Evolutionary conservation across 2,888 invertebrate species (phyloP), one percentile per base, ranked within the genome.

Genomic region (Nyleta sp.): DNA sequence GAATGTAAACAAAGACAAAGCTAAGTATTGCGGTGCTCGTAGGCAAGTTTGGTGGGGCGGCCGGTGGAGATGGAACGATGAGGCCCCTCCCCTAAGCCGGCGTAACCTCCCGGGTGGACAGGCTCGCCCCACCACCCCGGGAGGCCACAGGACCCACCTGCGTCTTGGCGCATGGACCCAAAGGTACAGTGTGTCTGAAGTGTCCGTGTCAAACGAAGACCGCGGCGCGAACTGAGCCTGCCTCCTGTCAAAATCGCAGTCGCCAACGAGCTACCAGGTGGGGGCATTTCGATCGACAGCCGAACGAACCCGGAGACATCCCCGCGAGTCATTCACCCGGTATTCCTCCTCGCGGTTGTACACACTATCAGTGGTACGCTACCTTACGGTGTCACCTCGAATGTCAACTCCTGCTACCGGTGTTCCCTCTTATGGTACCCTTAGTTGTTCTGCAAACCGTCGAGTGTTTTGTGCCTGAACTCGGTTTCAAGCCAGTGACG

Each of bases 1-100:
- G 67, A 78, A 72, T 78, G 71, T 77, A 77, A 77, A 77, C 77
- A 77, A 72, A 77, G 67, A 71, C 77, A 65, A 60, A 53, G 60
- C 67, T 53, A 59, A 77, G 65, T 28, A 22, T 67, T 67, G 59
- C 65, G 40, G 50, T 13, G 59, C 22, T 13, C 33, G 24, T 22
- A 24, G 40, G 33, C 10, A 20, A 50, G 74, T 52, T 68, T 55
- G 75, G 59, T 59, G 75, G 75, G 64, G 71, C 31, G 28, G 24
- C 15, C 33, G 22, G 50, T 57, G 35, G 77, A 57, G 71, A 55
- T 67, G 67, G 71, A 46, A 70, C 53, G 52, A 67, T 65, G 60
- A 77, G 48, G 77, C 77, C 77, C 78, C 78, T 72, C 78, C 78
- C 57, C 65, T 71, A 44, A 38, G 24, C 55, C 57, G 74, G 38